Evolutionary conservation across 1,140 invertebrate genomes (phyloP), one percentile per base, ranked within the genome.

Genomic region (Chrysoperla carnea): DNA sequence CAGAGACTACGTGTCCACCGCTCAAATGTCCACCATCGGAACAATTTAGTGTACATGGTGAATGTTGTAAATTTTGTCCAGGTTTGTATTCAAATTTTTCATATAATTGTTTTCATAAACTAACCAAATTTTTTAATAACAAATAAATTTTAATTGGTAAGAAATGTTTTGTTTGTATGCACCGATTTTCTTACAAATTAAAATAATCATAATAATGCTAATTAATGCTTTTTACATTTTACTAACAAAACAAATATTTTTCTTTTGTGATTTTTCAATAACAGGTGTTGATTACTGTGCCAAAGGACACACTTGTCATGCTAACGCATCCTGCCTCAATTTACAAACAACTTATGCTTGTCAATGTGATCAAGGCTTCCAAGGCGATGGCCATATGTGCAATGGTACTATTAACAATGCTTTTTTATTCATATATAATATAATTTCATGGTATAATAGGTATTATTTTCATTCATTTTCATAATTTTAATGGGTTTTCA

Each of bases 61-160:
- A 90, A 58, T 93, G 88, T 62, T 93, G 87, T 66, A 86, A 85
- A 61, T 84, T 87, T 57, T 93, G 88, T 63, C 78, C 77, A 69
- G 86, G 86, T 89, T 70, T 54, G 52, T 46, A 37, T 17, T 39
- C 3, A 37, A 11, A 13, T 3, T 13, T 8, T 37, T 8, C 6
- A 14, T 13, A n/a, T n/a, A n/a, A n/a, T n/a, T n/a, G n/a, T n/a
- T n/a, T n/a, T 13, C 11, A 37, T 37, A 11, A 11, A 13, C 12
- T 37, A 7, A 11, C 14, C 12, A 37, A n/a, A 3, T 11, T n/a
- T 37, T 37, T 11, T 37, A 5, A 37, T 23, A 23, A 23, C 17
- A 23, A 23, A 23, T 23, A 23, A 3, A 23, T 23, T 23, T 23
- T 23, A 23, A 23, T 23, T 23, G 17, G 17, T 23, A 23, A 23